Evolutionary conservation across 2,797 vertebrate species (phyloP).

Genomic region (Helostoma temminkii): DNA sequence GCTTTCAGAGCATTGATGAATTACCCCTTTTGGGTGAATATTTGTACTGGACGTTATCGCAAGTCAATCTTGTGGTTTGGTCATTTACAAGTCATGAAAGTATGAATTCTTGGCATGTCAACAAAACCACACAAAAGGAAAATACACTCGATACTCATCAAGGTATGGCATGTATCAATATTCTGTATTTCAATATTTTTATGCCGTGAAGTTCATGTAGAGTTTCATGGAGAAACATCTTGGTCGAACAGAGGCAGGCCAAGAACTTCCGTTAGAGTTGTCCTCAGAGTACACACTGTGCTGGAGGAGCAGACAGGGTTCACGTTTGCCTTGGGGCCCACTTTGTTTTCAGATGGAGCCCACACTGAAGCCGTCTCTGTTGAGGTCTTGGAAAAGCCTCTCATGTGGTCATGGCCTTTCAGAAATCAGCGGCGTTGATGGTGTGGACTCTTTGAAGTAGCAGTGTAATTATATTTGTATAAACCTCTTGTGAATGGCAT

Average conservation of each 20-base stretch:
- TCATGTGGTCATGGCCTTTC: slow-evolving; percentile 51
- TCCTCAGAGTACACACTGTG: slow-evolving; percentile 30
- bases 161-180: slow-evolving; percentile 15
- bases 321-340: slow-evolving; percentile 43
- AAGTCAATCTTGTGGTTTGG: slow-evolving; percentile 32
- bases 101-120: slow-evolving; percentile 51
- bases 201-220: slow-evolving; percentile 6
- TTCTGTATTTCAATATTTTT: slow-evolving; percentile 31
- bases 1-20: slow-evolving; percentile 42
- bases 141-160: slow-evolving; percentile 30
- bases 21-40: slow-evolving; percentile 25
- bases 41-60: slow-evolving; percentile 52
- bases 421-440: slow-evolving; percentile 37
- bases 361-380: slow-evolving; percentile 37
- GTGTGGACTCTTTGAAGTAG: slow-evolving; percentile 41
- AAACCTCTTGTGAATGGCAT: slow-evolving; percentile 21
- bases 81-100: slow-evolving; percentile 45
- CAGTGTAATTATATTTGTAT: slow-evolving; percentile 32
- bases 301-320: slow-evolving; percentile 25
- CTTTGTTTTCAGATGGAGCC: slow-evolving; percentile 43
- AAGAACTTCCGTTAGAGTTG: slow-evolving; percentile 11
- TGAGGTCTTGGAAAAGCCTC: slow-evolving; percentile 44
- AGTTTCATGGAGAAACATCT: slow-evolving; percentile 6
- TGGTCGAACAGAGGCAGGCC: slow-evolving; percentile 16
- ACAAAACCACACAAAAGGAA: slow-evolving; percentile 29